Base-by-base conservation (phyloP, 2,113 vertebrate genomes). In the Lasiurus borealis region DNA sequence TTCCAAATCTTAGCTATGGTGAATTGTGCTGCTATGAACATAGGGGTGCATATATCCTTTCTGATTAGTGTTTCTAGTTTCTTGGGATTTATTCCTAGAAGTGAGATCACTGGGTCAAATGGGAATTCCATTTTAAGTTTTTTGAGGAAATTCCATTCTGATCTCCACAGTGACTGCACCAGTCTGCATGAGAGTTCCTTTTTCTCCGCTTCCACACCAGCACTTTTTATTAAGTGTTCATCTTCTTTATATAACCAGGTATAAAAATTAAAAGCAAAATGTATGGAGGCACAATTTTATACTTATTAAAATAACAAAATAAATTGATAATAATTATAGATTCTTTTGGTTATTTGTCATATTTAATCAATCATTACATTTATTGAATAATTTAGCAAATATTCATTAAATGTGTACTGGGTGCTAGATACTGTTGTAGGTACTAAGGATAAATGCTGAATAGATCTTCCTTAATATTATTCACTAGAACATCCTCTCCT, bases 221-320 rank as follows among this genome's bases (percentile, higher is more conserved):
- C 8, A 13, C 27, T 44, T 59, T 57, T 59, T 59, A 59, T 59
- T 59, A 59, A 52, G 3, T 48, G 16, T 84, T 95, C 29, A 81
- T 11, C 36, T 84, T 11, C 36, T 84, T 80, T 59, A 52, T 73
- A 69, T 78, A 91, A 77, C 9, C 44, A 88, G 23, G 27, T 40
- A 95, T 64, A 88, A 77, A 89, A 80, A n/a, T 80, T 90, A 94
- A 76, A 87, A 27, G 16, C 3, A 59, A 87, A 76, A 52, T 54
- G 31, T 88, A 27, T 78, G 15, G 36, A 90, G 31, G 48, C 29
- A 88, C 0, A 93, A 66, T 82, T 88, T 94, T 92, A 77, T 50
- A 34, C 15, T 21, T 31, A 66, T 15, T 29, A 85, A 91, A 82
- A 18, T 72, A 59, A 68, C 16, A 77, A 59, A 85, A 87, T 68